phyloP scores from a whole-genome alignment of 1,140 invertebrate species.

The Battus philenor region DNA sequence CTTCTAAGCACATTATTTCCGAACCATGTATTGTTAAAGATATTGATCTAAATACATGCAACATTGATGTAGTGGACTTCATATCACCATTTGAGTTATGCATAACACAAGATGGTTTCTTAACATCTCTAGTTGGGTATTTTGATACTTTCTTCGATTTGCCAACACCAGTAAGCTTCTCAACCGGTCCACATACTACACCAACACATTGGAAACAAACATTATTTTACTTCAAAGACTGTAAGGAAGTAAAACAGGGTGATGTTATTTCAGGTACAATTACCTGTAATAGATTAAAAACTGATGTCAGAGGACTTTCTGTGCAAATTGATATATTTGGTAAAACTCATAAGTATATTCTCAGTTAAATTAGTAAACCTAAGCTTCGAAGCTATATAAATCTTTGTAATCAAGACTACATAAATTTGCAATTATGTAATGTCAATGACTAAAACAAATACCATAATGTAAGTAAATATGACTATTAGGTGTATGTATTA shows the following conservation, averaged over 20 bases:
- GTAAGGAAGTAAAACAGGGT: conserved; percentile 84
- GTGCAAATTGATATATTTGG: conserved; percentile 68
- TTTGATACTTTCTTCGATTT: conserved; percentile 94
- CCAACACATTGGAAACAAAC: conserved; percentile 99
- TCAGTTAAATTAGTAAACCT: conserved; percentile 60
- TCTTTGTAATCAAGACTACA: too few relatives aligned
- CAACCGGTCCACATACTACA: conserved; percentile 84
- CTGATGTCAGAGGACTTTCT: conserved; percentile 59
- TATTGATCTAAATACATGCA: conserved; percentile 90
- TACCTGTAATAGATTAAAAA: conserved; percentile 73
- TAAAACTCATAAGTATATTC: conserved; percentile 67
- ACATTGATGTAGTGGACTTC: conserved; percentile 88
- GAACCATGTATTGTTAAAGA: conserved; percentile 79
- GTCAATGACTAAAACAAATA: too few relatives aligned
- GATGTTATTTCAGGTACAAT: conserved; percentile 81
- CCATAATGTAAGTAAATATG: too few relatives aligned
- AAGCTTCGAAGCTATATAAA: too few relatives aligned
- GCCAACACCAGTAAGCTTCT: conserved; percentile 80
- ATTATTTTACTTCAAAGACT: conserved; percentile 88
- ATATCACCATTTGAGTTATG: conserved; percentile 85
- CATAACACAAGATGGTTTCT: conserved; percentile 81
- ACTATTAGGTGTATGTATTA: too few relatives aligned
- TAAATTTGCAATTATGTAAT: too few relatives aligned
- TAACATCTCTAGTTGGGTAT: conserved; percentile 94
- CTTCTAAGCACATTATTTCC: conserved; percentile 86